phyloP scores from a whole-genome alignment of 2,888 invertebrate genomes.

The Adelphocoris suturalis region DNA sequence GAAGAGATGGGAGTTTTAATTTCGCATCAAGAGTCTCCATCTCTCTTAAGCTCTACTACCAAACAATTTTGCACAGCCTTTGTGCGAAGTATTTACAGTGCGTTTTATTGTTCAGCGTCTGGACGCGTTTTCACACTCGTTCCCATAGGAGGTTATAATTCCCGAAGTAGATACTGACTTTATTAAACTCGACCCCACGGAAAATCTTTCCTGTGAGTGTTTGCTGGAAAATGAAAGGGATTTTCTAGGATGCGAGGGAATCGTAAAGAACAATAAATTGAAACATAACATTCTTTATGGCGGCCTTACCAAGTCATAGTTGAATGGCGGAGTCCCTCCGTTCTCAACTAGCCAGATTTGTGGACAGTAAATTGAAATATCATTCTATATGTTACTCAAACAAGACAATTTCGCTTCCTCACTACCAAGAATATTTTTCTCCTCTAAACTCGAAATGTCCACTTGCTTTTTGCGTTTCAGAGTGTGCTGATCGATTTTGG shows the following conservation, averaged over 20 bases:
- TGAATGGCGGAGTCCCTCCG: background rate
- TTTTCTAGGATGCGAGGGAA: background rate
- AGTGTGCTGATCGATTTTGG: too few species aligned
- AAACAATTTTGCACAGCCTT: background rate
- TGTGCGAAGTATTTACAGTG: constrained; percentile 15
- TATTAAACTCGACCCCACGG: constrained; percentile 16
- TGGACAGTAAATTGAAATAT: background rate
- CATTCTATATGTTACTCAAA: too few species aligned
- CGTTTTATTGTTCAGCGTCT: constrained; percentile 17
- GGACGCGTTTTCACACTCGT: background rate
- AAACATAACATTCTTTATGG: constrained; percentile 19
- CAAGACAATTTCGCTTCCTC: too few species aligned
- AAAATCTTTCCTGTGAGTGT: constrained; percentile 17
- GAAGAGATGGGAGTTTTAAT: background rate
- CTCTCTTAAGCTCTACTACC: background rate
- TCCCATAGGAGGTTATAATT: constrained; percentile 20
- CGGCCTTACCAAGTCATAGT: background rate
- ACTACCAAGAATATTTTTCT: too few species aligned
- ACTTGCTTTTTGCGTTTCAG: too few species aligned
- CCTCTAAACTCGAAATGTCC: too few species aligned
- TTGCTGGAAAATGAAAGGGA: background rate
- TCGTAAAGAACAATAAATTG: constrained; percentile 4
- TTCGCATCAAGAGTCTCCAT: background rate
- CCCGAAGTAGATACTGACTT: constrained; percentile 11
- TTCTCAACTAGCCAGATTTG: background rate